phyloP scores from a whole-genome alignment of 2,888 invertebrate genomes.

The Siphlonurus alternatus region DNA sequence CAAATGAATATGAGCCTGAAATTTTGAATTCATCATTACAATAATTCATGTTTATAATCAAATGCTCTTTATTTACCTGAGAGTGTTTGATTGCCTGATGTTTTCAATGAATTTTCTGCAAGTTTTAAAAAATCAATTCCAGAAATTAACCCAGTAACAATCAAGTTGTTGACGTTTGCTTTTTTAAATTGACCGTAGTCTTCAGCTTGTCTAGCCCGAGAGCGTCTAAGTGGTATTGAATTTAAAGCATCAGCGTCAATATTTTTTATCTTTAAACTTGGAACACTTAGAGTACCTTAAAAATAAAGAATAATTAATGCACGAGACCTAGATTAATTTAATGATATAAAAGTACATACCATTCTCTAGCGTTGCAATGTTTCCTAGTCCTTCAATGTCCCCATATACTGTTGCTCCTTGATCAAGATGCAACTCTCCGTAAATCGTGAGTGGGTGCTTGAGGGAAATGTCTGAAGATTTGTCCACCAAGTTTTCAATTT shows the following conservation, averaged over 20 bases:
- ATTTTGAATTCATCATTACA: conserved; percentile 11
- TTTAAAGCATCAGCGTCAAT: conserved; percentile 20
- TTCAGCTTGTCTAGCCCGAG: background rate
- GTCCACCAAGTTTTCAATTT: conserved; percentile 2
- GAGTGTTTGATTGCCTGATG: conserved; percentile 30
- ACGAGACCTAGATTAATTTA: too few relatives aligned
- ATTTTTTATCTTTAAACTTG: conserved; percentile 16
- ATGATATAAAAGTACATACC: too few relatives aligned
- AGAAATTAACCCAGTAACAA: conserved; percentile 32
- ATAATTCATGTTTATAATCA: conserved; percentile 17
- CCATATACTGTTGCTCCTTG: conserved; percentile 19
- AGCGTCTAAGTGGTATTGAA: background rate
- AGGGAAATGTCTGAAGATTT: background rate
- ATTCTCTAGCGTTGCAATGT: conserved; percentile 10
- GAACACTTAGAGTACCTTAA: conserved; percentile 20
- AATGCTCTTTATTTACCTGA: conserved; percentile 22
- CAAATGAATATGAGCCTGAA: background rate
- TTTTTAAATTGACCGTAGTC: background rate
- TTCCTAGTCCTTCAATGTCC: conserved; percentile 20
- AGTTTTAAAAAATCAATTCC: conserved; percentile 28
- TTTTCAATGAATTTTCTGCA: conserved; percentile 29
- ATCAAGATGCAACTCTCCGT: conserved; percentile 14
- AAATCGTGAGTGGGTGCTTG: background rate
- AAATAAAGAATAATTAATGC: conserved; percentile 23
- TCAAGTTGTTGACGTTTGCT: conserved; percentile 27